phyloP scores from a whole-genome alignment of 2,797 vertebrate species.

The Cynopterus sphinx region DNA sequence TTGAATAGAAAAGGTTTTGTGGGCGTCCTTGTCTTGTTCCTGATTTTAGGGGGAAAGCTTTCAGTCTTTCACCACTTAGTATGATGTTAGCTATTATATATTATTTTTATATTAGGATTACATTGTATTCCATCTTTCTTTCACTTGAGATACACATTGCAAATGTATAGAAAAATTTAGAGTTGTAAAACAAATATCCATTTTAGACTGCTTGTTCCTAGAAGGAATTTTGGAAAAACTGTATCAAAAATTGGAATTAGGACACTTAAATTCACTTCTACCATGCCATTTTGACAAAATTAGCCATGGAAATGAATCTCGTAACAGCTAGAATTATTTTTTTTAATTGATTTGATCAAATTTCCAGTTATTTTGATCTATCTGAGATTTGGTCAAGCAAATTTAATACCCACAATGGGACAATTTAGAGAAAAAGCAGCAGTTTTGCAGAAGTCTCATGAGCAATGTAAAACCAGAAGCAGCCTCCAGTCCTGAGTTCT shows the following conservation, averaged over 20 bases:
- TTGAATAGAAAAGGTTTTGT: neutral
- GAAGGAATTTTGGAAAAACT: slow-evolving; percentile 13
- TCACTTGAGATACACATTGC: neutral
- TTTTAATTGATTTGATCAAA: neutral
- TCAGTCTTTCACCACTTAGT: neutral
- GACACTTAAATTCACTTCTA: neutral
- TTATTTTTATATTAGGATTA: neutral
- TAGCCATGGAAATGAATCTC: neutral
- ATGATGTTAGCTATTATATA: neutral
- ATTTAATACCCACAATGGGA: neutral
- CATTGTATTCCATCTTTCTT: neutral
- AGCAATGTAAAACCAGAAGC: neutral
- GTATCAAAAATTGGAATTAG: neutral
- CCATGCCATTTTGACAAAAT: neutral
- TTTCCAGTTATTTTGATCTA: neutral
- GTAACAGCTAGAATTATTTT: neutral
- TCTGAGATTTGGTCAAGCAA: neutral
- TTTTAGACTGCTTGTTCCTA: slow-evolving; percentile 1
- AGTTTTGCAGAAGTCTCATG: neutral
- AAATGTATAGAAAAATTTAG: neutral
- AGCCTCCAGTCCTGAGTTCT: neutral
- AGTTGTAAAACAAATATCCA: neutral
- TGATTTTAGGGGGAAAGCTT: neutral
- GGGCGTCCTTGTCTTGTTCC: neutral
- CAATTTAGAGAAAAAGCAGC: neutral